Evolutionary conservation across 2,888 invertebrate species (phyloP), one percentile per base, ranked within the genome.

Genomic region (Hirtodrosophila histrioides): DNA sequence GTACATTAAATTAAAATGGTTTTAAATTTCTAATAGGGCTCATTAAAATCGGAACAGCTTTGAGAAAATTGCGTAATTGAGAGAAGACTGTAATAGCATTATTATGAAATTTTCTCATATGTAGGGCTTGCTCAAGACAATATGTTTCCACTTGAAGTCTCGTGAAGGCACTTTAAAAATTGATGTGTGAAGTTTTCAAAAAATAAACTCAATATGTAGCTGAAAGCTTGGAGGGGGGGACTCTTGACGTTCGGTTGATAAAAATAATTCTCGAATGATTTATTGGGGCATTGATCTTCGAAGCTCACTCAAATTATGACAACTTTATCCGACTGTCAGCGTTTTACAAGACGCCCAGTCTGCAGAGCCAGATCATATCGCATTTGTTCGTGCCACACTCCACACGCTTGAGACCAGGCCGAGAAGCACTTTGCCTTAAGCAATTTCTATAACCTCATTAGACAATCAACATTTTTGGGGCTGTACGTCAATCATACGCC

Each of bases 401-500:
- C 6, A 6, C 43, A 4, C 3, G 40, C n/a, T 23, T 9, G 53
- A 53, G 46, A 53, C 33, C 35, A 48, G 11, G 37, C 23, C 24
- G 8, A 45, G n/a, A n/a, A 64, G 51, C 55, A 60, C 61, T 63
- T 63, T 55, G 61, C 46, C 56, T 46, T 43, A n/a, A 54, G 64
- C 55, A 67, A 78, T 84, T 75, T 84, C 53, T 70, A 24, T 33
- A 64, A 68, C 75, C 78, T 57, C 62, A 75, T 75, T 75, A 53
- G 58, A 27, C n/a, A 51, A 33, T 56, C 49, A 31, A 23, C 43
- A 8, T 40, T 40, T 63, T 60, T 66, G 48, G 31, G 55, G 31
- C 46, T 54, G 60, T 56, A 48, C 55, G 82, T 82, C 87, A 82
- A 78, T 81, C 85, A 86, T 55, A 35, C 41, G 64, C 68, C 75